Evolutionary conservation across 2,888 invertebrate species (phyloP).

Genomic region (Chymomyza amoena): DNA sequence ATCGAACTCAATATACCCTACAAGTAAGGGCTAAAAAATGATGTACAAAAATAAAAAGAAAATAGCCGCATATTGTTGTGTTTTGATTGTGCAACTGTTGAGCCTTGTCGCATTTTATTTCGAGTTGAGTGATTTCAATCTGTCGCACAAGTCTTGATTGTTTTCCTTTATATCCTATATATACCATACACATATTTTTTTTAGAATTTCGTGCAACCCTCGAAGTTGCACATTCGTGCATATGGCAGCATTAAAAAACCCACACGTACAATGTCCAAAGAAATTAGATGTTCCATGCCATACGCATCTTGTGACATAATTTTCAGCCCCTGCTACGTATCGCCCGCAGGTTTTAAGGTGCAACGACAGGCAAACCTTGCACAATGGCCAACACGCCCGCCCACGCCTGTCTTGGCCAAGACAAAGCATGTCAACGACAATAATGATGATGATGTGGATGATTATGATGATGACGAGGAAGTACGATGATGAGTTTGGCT

Average conservation of each 20-base stretch:
- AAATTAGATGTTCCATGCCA: slow-evolving; percentile 43
- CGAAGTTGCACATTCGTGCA: slow-evolving; percentile 64
- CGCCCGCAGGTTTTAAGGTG: slow-evolving; percentile 37
- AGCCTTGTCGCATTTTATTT: slow-evolving; percentile 76
- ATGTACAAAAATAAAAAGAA: background rate
- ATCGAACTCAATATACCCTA: background rate
- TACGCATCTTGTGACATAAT: slow-evolving; percentile 68
- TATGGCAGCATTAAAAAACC: slow-evolving; percentile 78
- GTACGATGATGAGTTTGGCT: slow-evolving; percentile 59
- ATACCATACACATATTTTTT: slow-evolving; percentile 6
- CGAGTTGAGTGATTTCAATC: slow-evolving; percentile 78
- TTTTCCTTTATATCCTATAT: slow-evolving; percentile 17
- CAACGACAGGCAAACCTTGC: slow-evolving; percentile 56
- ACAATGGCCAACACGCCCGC: slow-evolving; percentile 55
- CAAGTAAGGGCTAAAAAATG: background rate
- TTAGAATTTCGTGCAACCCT: slow-evolving; percentile 47
- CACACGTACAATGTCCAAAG: slow-evolving; percentile 70
- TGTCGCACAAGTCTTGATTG: slow-evolving; percentile 68
- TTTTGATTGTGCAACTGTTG: slow-evolving; percentile 69
- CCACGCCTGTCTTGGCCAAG: slow-evolving; percentile 27
- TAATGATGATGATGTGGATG: background rate
- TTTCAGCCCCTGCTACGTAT: slow-evolving; percentile 32
- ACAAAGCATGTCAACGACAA: slow-evolving; percentile 38
- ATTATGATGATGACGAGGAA: slow-evolving; percentile 13
- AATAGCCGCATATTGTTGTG: slow-evolving; percentile 37